Percentiles rank a stretch among this genome's conserved stretches.
These are phyloP conservation scores for Aramus guarauna DNA, from an alignment of 2,113 vertebrate species.

Conservation along the genomic window DNA sequence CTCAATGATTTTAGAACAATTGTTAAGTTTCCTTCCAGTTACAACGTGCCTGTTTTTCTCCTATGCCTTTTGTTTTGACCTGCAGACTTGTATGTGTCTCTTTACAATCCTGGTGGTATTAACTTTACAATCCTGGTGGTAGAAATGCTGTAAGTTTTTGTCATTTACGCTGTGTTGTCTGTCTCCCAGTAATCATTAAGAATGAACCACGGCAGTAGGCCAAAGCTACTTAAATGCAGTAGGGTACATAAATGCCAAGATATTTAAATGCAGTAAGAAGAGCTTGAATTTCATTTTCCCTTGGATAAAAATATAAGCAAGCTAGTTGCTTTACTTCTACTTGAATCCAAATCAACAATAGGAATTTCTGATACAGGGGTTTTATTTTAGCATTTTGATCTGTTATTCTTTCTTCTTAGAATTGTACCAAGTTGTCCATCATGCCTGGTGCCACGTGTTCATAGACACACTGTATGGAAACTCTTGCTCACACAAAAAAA, in stretches of 20 bases:
- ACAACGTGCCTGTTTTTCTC: not conserved
- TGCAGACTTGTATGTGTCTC: not conserved
- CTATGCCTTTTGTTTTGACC: not conserved
- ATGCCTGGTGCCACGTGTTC: not conserved
- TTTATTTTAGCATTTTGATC: not conserved
- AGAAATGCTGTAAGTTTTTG: not conserved
- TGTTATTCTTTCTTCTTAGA: not conserved
- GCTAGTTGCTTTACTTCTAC: not conserved
- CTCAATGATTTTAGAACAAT: not conserved
- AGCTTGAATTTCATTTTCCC: not conserved
- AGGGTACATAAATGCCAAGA: not conserved
- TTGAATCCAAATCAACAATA: not conserved
- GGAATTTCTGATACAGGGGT: fast-evolving
- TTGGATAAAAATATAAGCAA: not conserved
- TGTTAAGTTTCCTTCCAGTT: not conserved
- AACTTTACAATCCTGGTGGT: not conserved
- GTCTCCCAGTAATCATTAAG: not conserved
- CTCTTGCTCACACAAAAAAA: not conserved
- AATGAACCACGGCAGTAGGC: not conserved
- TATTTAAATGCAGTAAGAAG: not conserved
- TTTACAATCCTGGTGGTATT: not conserved
- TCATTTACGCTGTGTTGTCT: not conserved
- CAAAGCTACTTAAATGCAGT: not conserved
- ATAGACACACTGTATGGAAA: not conserved
- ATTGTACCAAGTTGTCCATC: not conserved